phyloP scores from a whole-genome alignment of 2,797 vertebrate genomes.

The Lateolabrax maculatus region DNA sequence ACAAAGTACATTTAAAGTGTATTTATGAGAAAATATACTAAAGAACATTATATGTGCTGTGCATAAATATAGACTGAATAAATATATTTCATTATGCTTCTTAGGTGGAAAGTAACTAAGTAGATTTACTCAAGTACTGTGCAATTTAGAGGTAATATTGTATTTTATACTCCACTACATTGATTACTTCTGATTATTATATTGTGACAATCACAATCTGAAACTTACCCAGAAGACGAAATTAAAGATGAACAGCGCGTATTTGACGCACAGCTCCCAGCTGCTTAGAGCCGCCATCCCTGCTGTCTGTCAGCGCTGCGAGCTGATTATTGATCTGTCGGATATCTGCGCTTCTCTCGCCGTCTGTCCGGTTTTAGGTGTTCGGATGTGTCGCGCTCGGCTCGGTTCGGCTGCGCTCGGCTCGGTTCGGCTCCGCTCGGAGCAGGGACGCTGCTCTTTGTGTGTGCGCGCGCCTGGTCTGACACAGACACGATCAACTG shows the following conservation, averaged over 20 bases:
- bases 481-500: conserved; percentile 13
- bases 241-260: conserved; percentile 85
- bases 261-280: conserved; percentile 85
- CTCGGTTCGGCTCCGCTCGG: conserved; percentile 38
- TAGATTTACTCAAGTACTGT: neutral
- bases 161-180: neutral
- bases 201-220: too few species aligned
- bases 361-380: neutral
- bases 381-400: conserved; percentile 10
- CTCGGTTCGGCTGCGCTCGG: conserved; percentile 27
- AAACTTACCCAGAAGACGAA: conserved; percentile 87
- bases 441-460: conserved; percentile 8
- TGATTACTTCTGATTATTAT: too few species aligned
- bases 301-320: neutral
- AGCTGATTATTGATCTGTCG: neutral
- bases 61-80: too few species aligned
- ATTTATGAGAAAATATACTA: too few species aligned
- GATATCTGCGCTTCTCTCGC: neutral
- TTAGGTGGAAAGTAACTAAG: neutral
- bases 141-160: neutral
- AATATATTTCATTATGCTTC: too few species aligned
- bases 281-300: conserved; percentile 81
- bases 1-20: too few species aligned
- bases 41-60: too few species aligned
- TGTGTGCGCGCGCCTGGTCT: neutral